These are phyloP conservation scores for Cantharis rustica DNA, from an alignment of 2,888 invertebrate genomes.

Conservation along the genomic window DNA sequence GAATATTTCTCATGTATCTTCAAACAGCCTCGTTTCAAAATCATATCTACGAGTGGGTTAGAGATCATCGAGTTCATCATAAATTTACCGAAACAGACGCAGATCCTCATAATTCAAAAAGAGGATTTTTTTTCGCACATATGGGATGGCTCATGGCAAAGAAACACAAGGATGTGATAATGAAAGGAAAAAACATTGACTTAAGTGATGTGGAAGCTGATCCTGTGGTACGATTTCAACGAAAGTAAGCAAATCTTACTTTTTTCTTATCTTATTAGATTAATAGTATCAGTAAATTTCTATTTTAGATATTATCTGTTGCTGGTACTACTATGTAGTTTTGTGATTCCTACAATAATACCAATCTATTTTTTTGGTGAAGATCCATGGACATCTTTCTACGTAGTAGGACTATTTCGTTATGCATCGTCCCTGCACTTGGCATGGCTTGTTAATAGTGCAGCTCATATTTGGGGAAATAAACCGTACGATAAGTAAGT, in stretches of 20 bases:
- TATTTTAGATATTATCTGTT: constrained; percentile 72
- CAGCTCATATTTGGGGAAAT: constrained; percentile 90
- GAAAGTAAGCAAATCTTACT: constrained; percentile 67
- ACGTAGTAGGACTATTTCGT: constrained; percentile 73
- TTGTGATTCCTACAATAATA: constrained; percentile 77
- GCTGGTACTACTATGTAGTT: constrained; percentile 77
- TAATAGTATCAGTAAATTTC: background rate
- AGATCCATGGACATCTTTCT: constrained; percentile 74
- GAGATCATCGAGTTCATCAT: constrained; percentile 78
- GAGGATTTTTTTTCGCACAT: constrained; percentile 92
- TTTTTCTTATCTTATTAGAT: too few species aligned
- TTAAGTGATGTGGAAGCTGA: constrained; percentile 79
- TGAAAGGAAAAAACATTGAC: constrained; percentile 77
- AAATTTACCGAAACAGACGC: constrained; percentile 79
- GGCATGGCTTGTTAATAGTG: constrained; percentile 94
- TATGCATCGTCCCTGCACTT: constrained; percentile 79
- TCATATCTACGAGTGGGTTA: constrained; percentile 71
- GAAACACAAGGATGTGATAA: constrained; percentile 84
- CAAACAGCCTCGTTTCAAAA: constrained; percentile 57
- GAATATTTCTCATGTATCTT: constrained; percentile 5
- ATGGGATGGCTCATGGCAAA: constrained; percentile 91
- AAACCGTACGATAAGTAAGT: constrained; percentile 85
- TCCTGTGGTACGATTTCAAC: constrained; percentile 78
- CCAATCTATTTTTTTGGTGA: constrained; percentile 81
- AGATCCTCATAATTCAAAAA: constrained; percentile 79